Evolutionary conservation across 2,888 invertebrate species (phyloP).

Genomic region (Argyra leucocephala): DNA sequence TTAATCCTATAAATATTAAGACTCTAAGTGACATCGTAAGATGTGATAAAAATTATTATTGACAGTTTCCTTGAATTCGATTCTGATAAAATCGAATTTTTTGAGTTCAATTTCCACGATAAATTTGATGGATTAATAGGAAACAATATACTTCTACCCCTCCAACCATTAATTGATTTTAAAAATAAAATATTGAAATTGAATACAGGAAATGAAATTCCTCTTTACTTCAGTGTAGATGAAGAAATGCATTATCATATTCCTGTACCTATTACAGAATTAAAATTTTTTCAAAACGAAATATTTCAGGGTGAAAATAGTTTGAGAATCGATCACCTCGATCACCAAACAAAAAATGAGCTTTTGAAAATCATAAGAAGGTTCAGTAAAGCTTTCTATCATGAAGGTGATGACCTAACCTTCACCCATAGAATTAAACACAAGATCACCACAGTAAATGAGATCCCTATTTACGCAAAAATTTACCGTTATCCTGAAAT

Average conservation of each 20-base stretch:
- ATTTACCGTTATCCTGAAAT: conserved; percentile 21
- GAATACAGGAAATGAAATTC: neutral
- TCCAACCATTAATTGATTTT: neutral
- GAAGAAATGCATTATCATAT: neutral
- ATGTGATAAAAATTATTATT: neutral
- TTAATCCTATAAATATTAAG: neutral
- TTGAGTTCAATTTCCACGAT: neutral
- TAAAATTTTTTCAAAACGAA: too few relatives aligned
- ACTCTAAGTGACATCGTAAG: neutral
- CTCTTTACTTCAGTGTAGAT: neutral
- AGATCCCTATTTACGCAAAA: conserved; percentile 19
- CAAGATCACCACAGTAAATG: conserved; percentile 15
- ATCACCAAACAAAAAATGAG: conserved; percentile 6
- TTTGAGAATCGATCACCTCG: conserved; percentile 12
- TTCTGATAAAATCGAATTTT: neutral
- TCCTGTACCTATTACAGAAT: neutral
- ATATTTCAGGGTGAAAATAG: neutral
- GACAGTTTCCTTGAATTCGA: neutral
- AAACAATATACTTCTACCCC: neutral
- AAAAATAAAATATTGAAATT: neutral
- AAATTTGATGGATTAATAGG: conserved; percentile 2
- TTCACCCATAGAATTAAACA: conserved; percentile 18
- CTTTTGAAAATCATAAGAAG: neutral
- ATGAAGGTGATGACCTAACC: conserved; percentile 6
- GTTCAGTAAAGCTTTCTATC: neutral